phyloP scores from a whole-genome alignment of 2,888 invertebrate genomes.

The Galerucella nymphaeae region DNA sequence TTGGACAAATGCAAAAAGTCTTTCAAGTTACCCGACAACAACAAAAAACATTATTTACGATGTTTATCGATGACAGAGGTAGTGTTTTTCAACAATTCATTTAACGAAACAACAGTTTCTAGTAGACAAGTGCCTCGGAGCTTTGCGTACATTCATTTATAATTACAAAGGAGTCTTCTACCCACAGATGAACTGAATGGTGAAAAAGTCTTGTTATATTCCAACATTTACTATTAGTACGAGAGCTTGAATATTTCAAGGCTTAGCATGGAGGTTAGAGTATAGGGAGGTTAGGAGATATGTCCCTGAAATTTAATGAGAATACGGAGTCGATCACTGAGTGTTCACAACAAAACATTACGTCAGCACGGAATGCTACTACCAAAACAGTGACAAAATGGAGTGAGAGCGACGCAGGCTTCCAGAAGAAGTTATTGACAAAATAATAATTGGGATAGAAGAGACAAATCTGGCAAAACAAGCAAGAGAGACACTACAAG shows the following conservation, averaged over 20 bases:
- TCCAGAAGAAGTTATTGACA: too few species aligned
- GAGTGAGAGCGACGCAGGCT: too few species aligned
- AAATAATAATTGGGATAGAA: too few species aligned
- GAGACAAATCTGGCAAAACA: too few species aligned
- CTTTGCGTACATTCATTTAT: constrained; percentile 27
- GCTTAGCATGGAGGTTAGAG: neutral
- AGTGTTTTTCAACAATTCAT: constrained; percentile 31
- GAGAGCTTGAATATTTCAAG: neutral
- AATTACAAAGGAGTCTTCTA: constrained; percentile 30
- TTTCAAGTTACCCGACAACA: constrained; percentile 19
- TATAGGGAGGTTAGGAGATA: too few species aligned
- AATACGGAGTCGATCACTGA: too few species aligned
- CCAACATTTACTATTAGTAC: constrained; percentile 17
- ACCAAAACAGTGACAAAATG: too few species aligned
- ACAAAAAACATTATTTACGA: constrained; percentile 21
- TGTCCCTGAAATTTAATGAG: too few species aligned
- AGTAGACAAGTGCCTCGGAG: constrained; percentile 28
- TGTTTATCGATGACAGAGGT: constrained; percentile 30
- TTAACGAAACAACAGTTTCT: constrained; percentile 30
- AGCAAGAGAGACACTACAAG: too few species aligned
- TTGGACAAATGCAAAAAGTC: neutral
- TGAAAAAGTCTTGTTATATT: constrained; percentile 18
- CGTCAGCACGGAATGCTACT: too few species aligned
- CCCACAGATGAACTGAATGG: constrained; percentile 23
- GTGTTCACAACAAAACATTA: too few species aligned